phyloP scores from a whole-genome alignment of 2,797 vertebrate species.

The Pogonophryne albipinna region DNA sequence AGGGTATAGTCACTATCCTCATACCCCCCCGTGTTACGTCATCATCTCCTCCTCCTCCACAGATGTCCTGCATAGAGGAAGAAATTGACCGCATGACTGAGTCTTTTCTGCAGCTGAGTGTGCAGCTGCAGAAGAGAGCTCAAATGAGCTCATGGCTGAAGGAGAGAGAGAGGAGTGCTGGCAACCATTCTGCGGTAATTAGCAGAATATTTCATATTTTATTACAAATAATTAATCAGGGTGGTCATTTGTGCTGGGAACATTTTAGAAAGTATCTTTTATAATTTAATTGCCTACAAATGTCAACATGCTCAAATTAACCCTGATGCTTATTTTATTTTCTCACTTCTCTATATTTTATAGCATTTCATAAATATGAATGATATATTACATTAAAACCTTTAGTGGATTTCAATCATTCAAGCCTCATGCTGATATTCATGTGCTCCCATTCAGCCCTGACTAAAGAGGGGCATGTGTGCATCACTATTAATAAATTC shows the following conservation, averaged over 20 bases:
- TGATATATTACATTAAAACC: constrained; percentile 7
- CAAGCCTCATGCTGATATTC: constrained; percentile 13
- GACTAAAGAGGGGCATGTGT: constrained; percentile 21
- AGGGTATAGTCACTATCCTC: background rate
- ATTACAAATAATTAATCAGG: background rate
- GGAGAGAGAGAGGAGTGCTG: constrained; percentile 39
- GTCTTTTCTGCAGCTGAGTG: constrained; percentile 85
- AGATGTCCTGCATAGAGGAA: constrained; percentile 83
- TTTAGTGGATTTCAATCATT: constrained; percentile 20
- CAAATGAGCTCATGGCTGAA: constrained; percentile 54
- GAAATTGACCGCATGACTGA: constrained; percentile 85
- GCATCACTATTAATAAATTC: constrained; percentile 19
- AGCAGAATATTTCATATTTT: constrained; percentile 23
- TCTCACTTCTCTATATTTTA: background rate
- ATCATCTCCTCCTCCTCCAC: constrained; percentile 8
- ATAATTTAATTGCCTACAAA: background rate
- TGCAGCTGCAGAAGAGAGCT: constrained; percentile 76
- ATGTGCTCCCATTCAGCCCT: constrained; percentile 10
- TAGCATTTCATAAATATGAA: constrained; percentile 19
- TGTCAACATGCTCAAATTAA: background rate
- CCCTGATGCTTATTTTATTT: background rate
- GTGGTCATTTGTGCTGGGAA: constrained; percentile 14
- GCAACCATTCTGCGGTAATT: constrained; percentile 70
- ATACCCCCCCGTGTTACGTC: background rate
- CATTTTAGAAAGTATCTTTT: background rate